A percentile compares a stretch with the other conserved stretches of the same genome.
These are phyloP conservation scores for Recurvirostra avosetta DNA, from an alignment of 2,113 vertebrate genomes.

Conservation along the genomic window DNA sequence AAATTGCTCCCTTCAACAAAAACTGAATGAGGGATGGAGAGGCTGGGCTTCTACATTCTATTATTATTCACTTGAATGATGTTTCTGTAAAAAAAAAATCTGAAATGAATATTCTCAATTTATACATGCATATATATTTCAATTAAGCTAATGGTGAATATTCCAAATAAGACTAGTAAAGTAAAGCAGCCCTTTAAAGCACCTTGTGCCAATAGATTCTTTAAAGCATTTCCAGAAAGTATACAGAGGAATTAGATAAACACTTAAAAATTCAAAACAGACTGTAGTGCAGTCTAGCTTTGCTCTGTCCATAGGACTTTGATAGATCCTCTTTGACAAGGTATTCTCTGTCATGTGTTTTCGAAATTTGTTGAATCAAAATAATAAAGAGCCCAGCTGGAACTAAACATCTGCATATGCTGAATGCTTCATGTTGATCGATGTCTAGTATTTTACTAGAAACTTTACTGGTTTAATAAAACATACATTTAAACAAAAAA, in stretches of 20 bases:
- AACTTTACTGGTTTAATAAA: not conserved
- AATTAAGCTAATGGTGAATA: not conserved
- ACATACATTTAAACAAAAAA: not conserved
- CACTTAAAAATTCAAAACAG: not conserved
- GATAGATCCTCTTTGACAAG: not conserved
- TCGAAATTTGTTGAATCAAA: not conserved
- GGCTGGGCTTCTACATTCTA: not conserved
- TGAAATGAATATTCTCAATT: not conserved
- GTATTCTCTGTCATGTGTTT: not conserved
- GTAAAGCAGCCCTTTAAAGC: not conserved
- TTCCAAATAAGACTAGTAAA: not conserved
- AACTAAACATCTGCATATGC: not conserved
- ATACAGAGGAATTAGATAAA: not conserved
- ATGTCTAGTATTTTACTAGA: not conserved
- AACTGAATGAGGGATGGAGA: not conserved
- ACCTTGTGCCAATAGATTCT: not conserved
- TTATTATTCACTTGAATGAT: not conserved
- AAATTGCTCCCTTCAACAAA: not conserved
- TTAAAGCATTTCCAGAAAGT: not conserved
- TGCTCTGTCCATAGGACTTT: not conserved
- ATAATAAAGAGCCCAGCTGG: not conserved
- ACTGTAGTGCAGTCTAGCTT: not conserved
- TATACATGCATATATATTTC: not conserved
- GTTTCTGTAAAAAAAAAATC: not conserved
- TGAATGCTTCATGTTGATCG: not conserved